Conservation (phyloP, 2,888 invertebrate species). For the Periphyllus acericola region DNA sequence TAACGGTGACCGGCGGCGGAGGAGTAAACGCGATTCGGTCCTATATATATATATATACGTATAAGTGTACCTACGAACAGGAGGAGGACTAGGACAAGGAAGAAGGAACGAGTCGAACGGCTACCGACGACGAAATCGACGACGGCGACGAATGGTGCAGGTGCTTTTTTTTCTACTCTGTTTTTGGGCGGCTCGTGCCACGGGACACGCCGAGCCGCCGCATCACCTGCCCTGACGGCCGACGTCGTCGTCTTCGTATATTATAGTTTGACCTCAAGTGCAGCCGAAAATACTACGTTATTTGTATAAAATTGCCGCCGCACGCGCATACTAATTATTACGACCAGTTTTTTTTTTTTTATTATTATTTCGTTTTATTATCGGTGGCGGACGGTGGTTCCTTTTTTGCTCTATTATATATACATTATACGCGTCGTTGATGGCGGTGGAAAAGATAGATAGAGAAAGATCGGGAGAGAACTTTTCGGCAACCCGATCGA, state of each 20-base stretch:
- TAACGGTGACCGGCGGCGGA: slow-evolving; percentile 35
- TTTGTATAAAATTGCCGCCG: slow-evolving; percentile 37
- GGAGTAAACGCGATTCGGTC: slow-evolving; percentile 6
- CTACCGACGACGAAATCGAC: slow-evolving; percentile 51
- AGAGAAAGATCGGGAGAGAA: neutral
- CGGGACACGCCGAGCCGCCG: slow-evolving; percentile 46
- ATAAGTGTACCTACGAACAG: neutral
- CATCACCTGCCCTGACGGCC: slow-evolving; percentile 46
- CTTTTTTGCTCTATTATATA: neutral
- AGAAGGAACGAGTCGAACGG: slow-evolving; percentile 58
- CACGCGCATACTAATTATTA: slow-evolving; percentile 46
- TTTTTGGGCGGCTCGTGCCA: slow-evolving; percentile 56
- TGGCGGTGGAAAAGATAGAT: neutral
- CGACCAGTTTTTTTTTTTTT: slow-evolving; percentile 36
- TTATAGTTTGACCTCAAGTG: slow-evolving; percentile 60
- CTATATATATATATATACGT: too few relatives aligned
- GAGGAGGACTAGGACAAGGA: slow-evolving; percentile 58
- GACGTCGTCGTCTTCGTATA: neutral
- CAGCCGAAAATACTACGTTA: slow-evolving; percentile 28
- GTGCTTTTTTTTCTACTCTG: slow-evolving; percentile 44
- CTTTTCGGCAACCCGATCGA: slow-evolving; percentile 5
- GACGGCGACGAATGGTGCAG: slow-evolving; percentile 31
- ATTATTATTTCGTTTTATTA: slow-evolving; percentile 35
- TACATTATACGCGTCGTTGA: neutral
- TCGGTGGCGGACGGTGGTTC: slow-evolving; percentile 10